A percentile compares a stretch with the other conserved stretches of the same genome.
Evolutionary conservation across 2,797 vertebrate species (phyloP).

Genomic region (Ara ararauna): DNA sequence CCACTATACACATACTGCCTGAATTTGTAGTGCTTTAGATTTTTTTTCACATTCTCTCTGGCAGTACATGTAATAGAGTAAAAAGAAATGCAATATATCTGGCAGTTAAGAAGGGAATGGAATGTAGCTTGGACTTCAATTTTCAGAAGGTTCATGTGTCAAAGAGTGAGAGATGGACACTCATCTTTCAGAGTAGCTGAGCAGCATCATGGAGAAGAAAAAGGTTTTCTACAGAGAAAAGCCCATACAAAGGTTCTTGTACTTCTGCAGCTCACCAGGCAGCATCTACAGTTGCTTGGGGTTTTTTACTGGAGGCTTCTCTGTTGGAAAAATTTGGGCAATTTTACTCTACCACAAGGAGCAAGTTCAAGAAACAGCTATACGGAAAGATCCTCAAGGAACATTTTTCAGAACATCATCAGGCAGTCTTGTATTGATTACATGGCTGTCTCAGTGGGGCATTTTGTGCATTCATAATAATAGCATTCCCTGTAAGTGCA

Average conservation of each 20-base stretch:
- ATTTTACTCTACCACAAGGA: neutral
- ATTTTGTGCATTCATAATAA: constrained; percentile 34
- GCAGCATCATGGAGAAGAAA: neutral
- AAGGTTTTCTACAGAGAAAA: neutral
- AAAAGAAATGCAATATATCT: neutral
- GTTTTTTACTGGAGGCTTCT: neutral
- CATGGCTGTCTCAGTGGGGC: neutral
- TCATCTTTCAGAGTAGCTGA: neutral
- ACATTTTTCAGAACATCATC: constrained; percentile 11
- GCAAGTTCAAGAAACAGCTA: neutral
- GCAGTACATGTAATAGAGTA: neutral
- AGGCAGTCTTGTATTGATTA: neutral
- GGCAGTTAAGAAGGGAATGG: neutral
- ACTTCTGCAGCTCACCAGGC: neutral
- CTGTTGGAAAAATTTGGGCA: neutral
- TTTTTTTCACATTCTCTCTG: neutral
- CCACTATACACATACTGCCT: accelerated
- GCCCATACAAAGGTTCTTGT: neutral
- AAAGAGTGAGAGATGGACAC: neutral
- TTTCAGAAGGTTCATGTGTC: neutral
- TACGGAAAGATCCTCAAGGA: neutral
- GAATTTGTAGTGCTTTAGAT: neutral
- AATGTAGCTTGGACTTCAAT: neutral
- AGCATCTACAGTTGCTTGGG: neutral
- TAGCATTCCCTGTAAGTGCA: neutral